phyloP scores from a whole-genome alignment of 2,113 vertebrate species.

The Plecturocebus donacophilus region DNA sequence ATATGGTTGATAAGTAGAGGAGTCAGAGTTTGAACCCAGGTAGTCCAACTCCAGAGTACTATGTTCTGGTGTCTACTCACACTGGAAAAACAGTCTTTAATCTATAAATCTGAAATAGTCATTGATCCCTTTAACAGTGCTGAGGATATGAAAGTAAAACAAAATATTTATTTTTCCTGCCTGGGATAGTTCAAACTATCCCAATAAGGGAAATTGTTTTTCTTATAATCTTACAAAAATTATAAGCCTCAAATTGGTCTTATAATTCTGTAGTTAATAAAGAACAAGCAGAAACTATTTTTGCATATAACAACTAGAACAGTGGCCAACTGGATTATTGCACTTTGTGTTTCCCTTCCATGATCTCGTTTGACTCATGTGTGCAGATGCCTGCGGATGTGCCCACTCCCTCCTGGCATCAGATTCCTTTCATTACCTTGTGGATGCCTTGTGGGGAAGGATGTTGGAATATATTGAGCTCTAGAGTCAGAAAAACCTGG shows the following conservation, averaged over 20 bases:
- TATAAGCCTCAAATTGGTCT: not conserved
- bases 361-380: not conserved
- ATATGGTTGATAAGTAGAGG: not conserved
- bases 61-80: not conserved
- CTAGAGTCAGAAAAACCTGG: not conserved
- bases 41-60: not conserved
- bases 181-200: not conserved
- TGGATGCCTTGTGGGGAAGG: not conserved
- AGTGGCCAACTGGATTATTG: not conserved
- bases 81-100: not conserved
- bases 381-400: not conserved
- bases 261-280: not conserved
- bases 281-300: constrained; percentile 5
- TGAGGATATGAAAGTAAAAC: not conserved
- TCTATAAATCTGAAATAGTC: not conserved
- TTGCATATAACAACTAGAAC: not conserved
- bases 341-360: not conserved
- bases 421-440: not conserved
- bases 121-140: not conserved
- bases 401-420: not conserved
- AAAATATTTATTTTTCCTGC: not conserved
- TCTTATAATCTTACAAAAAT: constrained; percentile 13
- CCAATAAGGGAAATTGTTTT: not conserved
- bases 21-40: not conserved
- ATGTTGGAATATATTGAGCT: not conserved